Evolutionary conservation across 2,797 vertebrate species (phyloP).

Genomic region (Zenarchopterus dispar): DNA sequence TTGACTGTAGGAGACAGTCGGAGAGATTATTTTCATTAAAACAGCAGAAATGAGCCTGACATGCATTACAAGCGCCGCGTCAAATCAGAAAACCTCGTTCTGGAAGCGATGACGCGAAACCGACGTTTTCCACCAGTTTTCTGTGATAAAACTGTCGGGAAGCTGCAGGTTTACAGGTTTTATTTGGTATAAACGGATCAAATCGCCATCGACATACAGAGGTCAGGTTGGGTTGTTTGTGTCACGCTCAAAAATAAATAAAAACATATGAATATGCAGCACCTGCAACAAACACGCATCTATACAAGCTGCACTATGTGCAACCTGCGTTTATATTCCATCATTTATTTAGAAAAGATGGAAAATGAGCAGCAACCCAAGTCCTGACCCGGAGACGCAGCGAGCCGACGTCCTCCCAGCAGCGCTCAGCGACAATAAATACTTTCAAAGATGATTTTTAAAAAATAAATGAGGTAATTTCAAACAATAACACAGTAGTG

Average conservation of each 20-base stretch:
- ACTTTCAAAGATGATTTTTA: slow-evolving; percentile 50
- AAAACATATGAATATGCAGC: slow-evolving; percentile 2
- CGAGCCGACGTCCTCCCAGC: background rate
- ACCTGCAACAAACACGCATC: background rate
- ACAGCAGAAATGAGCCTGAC: background rate
- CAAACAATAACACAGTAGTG: slow-evolving; percentile 21
- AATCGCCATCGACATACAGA: background rate
- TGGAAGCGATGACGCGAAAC: background rate
- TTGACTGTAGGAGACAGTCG: background rate
- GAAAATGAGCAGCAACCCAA: slow-evolving; percentile 42
- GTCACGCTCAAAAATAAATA: slow-evolving; percentile 1
- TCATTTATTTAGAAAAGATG: background rate
- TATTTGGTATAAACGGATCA: too few species aligned
- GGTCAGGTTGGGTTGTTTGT: background rate
- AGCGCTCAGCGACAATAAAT: too few species aligned
- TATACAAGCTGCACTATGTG: background rate
- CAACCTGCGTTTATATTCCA: background rate
- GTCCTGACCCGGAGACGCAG: slow-evolving; percentile 17
- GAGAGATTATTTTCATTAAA: background rate
- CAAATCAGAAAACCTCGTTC: background rate
- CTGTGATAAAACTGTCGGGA: background rate
- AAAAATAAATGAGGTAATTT: slow-evolving; percentile 32
- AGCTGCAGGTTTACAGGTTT: background rate
- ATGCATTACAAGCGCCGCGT: background rate
- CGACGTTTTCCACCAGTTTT: background rate